Conservation (phyloP, 2,888 invertebrate species). For the Odontocerum albicorne region DNA sequence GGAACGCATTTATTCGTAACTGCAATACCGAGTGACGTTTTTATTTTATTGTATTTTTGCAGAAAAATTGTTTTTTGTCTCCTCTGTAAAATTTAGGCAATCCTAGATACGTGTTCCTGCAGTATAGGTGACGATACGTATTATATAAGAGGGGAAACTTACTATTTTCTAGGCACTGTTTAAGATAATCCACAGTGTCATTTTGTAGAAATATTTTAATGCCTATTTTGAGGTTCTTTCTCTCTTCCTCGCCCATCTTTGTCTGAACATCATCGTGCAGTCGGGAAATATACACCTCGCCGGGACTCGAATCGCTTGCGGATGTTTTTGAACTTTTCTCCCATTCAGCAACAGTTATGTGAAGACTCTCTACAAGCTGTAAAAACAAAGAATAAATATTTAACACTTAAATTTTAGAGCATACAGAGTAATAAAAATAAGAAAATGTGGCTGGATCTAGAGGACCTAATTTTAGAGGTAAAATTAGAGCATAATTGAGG, state of each 20-base stretch:
- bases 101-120: too few species aligned
- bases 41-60: too few species aligned
- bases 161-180: constrained; percentile 76
- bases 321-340: constrained; percentile 36
- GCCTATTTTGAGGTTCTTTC: constrained; percentile 79
- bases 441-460: too few species aligned
- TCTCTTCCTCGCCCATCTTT: constrained; percentile 68
- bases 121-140: too few species aligned
- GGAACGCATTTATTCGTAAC: too few species aligned
- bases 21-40: too few species aligned
- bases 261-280: constrained; percentile 63
- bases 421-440: background rate
- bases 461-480: too few species aligned
- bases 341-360: constrained; percentile 57
- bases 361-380: constrained; percentile 64
- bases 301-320: background rate
- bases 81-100: too few species aligned
- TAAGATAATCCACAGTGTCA: constrained; percentile 64
- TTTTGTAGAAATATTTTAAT: constrained; percentile 84
- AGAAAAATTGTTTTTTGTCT: too few species aligned
- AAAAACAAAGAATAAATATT: constrained; percentile 38
- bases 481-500: too few species aligned
- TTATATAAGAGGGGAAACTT: too few species aligned
- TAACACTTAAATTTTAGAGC: background rate
- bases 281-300: constrained; percentile 57